Conservation (phyloP, 2,113 vertebrate species). For the Syngnathus scovelli region DNA sequence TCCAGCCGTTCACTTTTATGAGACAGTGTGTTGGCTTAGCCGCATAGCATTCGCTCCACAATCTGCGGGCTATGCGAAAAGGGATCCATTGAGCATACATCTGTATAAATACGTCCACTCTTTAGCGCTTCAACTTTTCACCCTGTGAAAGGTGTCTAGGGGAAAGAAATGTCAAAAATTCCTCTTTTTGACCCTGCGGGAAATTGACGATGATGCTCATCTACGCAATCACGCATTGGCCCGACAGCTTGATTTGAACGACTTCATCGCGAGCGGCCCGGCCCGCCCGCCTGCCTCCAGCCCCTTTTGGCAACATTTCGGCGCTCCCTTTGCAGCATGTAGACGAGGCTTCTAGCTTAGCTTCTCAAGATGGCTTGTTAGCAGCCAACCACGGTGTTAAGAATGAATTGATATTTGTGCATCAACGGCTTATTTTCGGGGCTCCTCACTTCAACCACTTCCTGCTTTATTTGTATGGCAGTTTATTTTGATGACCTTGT, state of each 20-base stretch:
- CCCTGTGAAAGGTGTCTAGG: neutral
- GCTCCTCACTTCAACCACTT: too few species aligned
- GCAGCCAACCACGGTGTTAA: too few species aligned
- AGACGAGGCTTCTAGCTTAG: too few species aligned
- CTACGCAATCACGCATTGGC: neutral
- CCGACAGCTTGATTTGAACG: neutral
- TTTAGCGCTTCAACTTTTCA: neutral
- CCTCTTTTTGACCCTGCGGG: neutral
- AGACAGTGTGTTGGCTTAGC: slow-evolving; percentile 1
- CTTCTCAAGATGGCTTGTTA: too few species aligned
- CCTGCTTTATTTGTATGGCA: neutral
- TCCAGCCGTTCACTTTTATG: neutral
- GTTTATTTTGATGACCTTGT: neutral
- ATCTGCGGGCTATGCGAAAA: neutral
- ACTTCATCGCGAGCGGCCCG: neutral
- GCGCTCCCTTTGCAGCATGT: too few species aligned
- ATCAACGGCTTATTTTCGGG: too few species aligned
- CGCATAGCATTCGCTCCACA: neutral
- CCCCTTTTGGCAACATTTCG: too few species aligned
- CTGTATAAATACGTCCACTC: neutral
- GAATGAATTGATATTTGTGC: neutral
- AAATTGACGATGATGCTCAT: slow-evolving; percentile 2
- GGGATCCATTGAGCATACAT: slow-evolving; percentile 1
- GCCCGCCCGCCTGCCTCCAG: too few species aligned
- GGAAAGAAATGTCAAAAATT: neutral